A percentile compares a stretch with the other conserved stretches of the same genome.
phyloP scores from a whole-genome alignment of 2,888 invertebrate species.

The Acrocera orbiculus region DNA sequence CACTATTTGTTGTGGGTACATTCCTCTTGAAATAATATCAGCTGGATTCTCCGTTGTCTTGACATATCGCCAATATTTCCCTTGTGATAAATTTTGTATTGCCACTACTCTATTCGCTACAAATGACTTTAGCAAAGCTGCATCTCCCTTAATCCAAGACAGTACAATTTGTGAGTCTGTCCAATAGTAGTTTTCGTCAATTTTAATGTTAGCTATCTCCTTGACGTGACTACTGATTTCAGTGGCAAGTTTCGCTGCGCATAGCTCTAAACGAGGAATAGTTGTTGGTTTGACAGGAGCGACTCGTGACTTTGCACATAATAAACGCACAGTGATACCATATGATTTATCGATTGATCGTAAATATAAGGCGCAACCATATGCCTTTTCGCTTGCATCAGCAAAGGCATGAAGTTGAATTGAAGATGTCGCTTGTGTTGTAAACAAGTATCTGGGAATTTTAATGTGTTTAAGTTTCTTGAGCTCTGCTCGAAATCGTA shows the following conservation, averaged over 20 bases:
- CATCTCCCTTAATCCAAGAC: conserved; percentile 10
- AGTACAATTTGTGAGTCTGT: conserved; percentile 13
- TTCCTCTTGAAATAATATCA: neutral
- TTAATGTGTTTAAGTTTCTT: neutral
- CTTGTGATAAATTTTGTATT: conserved; percentile 12
- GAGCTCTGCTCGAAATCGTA: neutral
- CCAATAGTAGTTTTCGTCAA: too few relatives aligned
- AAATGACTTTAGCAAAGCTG: conserved; percentile 10
- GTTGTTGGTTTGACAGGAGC: neutral
- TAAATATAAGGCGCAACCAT: conserved; percentile 12
- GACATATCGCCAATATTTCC: neutral
- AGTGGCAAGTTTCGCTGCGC: conserved; percentile 5
- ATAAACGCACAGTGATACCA: neutral
- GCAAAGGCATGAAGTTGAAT: conserved; percentile 12
- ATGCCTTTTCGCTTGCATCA: conserved; percentile 13
- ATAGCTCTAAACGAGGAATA: neutral
- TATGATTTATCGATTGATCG: neutral
- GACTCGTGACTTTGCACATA: neutral
- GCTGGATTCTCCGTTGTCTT: neutral
- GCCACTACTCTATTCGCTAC: conserved; percentile 18
- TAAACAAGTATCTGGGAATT: neutral
- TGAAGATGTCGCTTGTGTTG: neutral
- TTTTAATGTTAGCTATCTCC: too few relatives aligned
- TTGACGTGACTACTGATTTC: too few relatives aligned
- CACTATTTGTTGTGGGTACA: neutral